Base-by-base conservation (phyloP, 2,797 vertebrate genomes). In the Eidolon dupreanum region DNA sequence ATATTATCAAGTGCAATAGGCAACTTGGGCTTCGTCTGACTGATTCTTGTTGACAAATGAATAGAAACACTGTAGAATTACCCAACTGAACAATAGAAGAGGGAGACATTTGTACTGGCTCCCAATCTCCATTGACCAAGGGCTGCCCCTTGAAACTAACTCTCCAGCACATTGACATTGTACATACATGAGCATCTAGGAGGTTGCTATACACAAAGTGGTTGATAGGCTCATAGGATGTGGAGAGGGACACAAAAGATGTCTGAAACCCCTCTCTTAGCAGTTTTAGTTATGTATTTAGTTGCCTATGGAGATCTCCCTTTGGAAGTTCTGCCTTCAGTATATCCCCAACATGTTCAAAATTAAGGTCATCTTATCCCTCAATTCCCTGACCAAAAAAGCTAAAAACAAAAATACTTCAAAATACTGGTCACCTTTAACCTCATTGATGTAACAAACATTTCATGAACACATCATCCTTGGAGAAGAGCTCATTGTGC, bases 181-280 rank as follows among this genome's bases (percentile, higher is more conserved):
- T 8, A 8, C 46, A 28, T n/a, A 4, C 5, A 0, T 33, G 22
- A 33, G n/a, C 9, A 3, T 36, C 43, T 1, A 4, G 20, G n/a
- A 55, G 5, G 19, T 36, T 75, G 43, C 24, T 36, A 3, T 24
- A 4, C 11, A 41, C 16, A 51, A 57, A 33, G 6, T 51, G 33
- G 20, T 26, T 63, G 33, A 8, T 68, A n/a, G 22, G 28, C 51
- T 57, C 8, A 36, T 19, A 57, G 20, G 65, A 11, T 61, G 0
- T 49, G 26, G 49, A 43, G 6, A 68, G 26, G 49, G 13, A 9
- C 65, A 19, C n/a, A 57, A 46, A 68, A 61, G 19, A 4, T 22
- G 8, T n/a, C 70, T 15, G 7, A 17, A 71, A 41, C 8, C 19
- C 49, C 10, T 36, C 59, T 43, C 51, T 28, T 43, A 19, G 24